phyloP scores from a whole-genome alignment of 2,113 vertebrate genomes.

The Macaca mulatta region DNA sequence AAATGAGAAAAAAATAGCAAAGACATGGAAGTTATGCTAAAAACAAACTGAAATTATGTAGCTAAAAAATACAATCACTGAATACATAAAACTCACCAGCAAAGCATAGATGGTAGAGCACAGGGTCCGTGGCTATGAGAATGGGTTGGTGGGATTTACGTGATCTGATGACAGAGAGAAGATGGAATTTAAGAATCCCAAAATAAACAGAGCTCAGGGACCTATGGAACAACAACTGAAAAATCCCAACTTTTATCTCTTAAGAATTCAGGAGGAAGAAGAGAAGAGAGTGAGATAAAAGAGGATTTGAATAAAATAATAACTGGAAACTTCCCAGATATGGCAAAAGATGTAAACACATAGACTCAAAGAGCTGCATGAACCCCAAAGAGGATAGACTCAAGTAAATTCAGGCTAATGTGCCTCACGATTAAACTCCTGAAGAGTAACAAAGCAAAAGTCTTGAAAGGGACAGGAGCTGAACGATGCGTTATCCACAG shows the following conservation, averaged over 20 bases:
- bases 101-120: rapidly evolving
- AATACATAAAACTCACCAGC: not conserved
- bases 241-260: too few relatives aligned
- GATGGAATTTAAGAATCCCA: not conserved
- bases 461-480: not conserved
- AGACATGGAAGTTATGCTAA: not conserved
- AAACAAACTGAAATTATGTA: not conserved
- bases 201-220: rapidly evolving
- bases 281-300: too few relatives aligned
- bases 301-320: too few relatives aligned
- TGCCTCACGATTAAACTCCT: not conserved
- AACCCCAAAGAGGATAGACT: not conserved
- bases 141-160: rapidly evolving
- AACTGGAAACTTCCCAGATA: not conserved
- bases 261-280: not conserved
- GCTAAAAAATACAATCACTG: not conserved
- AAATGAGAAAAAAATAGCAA: not conserved
- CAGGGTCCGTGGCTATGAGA: rapidly evolving
- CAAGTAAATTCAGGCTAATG: not conserved
- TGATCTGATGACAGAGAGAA: not conserved
- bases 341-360: not conserved
- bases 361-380: too few relatives aligned
- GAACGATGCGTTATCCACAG: rapidly evolving
- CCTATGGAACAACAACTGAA: too few relatives aligned
- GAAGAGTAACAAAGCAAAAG: too few relatives aligned